phyloP scores from a whole-genome alignment of 2,113 vertebrate species.

The Pedetes capensis region DNA sequence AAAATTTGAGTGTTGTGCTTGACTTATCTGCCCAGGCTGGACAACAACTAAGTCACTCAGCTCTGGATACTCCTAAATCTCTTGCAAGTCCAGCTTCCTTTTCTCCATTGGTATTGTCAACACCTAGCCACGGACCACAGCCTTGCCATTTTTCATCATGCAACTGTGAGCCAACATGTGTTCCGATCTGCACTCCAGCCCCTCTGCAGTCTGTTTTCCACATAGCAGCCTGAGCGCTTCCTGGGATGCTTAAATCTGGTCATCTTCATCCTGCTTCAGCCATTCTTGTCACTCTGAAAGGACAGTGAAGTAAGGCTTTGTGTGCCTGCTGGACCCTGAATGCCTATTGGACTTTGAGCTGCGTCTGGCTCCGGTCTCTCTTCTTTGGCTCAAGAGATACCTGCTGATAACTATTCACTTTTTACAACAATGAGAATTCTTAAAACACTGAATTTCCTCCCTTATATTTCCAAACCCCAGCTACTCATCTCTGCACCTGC shows the following conservation, averaged over 20 bases:
- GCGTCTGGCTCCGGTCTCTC: accelerated
- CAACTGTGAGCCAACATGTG: not conserved
- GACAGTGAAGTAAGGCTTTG: not conserved
- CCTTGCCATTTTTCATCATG: not conserved
- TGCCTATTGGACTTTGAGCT: not conserved
- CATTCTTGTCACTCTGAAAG: not conserved
- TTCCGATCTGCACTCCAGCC: not conserved
- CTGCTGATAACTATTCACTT: not conserved
- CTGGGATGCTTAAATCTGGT: not conserved
- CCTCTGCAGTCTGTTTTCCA: not conserved
- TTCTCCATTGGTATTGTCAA: not conserved
- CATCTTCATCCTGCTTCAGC: not conserved
- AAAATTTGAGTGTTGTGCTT: not conserved
- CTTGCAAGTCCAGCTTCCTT: not conserved
- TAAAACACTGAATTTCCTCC: not conserved
- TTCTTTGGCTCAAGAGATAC: not conserved
- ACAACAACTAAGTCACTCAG: not conserved
- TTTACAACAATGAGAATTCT: not conserved
- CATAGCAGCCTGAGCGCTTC: not conserved
- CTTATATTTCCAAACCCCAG: not conserved
- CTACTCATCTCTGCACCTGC: not conserved
- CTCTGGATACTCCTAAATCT: not conserved
- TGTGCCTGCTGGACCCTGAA: not conserved
- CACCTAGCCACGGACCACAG: not conserved
- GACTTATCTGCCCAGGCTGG: not conserved